Percentiles rank a stretch among this genome's conserved stretches.
These are phyloP conservation scores for Cardiocondyla obscurior DNA, from an alignment of 1,140 invertebrate species.

Conservation along the genomic window DNA sequence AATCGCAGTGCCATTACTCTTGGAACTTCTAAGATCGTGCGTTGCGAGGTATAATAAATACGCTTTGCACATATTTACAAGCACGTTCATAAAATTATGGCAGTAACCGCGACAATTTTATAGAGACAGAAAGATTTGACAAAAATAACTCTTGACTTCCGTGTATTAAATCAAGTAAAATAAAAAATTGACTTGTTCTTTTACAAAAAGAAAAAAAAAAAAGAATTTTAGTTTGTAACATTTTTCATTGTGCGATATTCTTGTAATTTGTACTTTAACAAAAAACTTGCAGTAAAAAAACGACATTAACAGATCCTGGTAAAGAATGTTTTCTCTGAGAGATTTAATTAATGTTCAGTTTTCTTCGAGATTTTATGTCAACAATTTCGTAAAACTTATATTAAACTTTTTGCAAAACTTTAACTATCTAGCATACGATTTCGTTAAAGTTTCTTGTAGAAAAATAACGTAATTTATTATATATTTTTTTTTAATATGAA, in stretches of 20 bases:
- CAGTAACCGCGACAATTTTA: background rate
- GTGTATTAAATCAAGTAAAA: too few species aligned
- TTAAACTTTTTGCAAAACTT: background rate
- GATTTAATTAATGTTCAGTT: slow-evolving; percentile 13
- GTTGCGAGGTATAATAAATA: slow-evolving; percentile 50
- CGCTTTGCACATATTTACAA: slow-evolving; percentile 54
- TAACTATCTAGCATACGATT: background rate
- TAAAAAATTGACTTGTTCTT: too few species aligned
- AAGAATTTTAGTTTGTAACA: too few species aligned
- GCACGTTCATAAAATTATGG: slow-evolving; percentile 8
- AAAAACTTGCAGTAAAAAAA: background rate
- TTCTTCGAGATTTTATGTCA: background rate
- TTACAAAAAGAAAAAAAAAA: too few species aligned
- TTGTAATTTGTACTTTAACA: too few species aligned
- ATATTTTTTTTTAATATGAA: background rate
- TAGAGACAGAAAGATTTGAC: background rate
- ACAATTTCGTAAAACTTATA: background rate
- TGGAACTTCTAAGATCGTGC: slow-evolving; percentile 5
- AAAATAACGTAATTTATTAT: background rate
- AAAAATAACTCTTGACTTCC: slow-evolving; percentile 24
- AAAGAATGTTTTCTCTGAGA: background rate
- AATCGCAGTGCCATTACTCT: background rate
- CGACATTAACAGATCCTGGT: background rate
- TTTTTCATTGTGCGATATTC: too few species aligned
- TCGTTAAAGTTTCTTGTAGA: background rate